Conservation (phyloP, 2,113 vertebrate species). For the Pterocles burchelli region DNA sequence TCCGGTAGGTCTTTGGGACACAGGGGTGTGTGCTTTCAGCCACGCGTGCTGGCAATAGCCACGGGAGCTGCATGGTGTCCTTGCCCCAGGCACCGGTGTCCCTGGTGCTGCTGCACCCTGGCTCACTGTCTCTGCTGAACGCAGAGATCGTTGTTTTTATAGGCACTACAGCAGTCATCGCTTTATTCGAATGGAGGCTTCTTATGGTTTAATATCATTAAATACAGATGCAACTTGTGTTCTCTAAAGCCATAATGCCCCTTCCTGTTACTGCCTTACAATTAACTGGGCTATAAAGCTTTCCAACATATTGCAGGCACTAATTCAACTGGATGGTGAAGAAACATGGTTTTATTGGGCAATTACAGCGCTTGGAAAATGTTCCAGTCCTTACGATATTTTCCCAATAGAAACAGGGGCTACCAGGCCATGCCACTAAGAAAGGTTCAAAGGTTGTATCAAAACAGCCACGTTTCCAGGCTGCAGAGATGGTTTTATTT, state of each 20-base stretch:
- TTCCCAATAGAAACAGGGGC: neutral
- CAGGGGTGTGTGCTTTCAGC: neutral
- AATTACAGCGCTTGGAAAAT: slow-evolving; percentile 36
- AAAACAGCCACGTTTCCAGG: rapidly evolving
- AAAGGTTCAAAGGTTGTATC: neutral
- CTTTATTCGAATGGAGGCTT: neutral
- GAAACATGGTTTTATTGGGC: slow-evolving; percentile 56
- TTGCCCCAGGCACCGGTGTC: neutral
- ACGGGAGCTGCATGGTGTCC: neutral
- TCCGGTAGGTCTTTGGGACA: rapidly evolving
- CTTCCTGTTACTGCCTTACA: slow-evolving; percentile 59
- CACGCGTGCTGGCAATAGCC: rapidly evolving
- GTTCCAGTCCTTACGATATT: neutral
- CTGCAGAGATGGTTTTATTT: neutral
- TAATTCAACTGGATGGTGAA: slow-evolving; percentile 60
- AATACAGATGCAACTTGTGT: slow-evolving; percentile 63
- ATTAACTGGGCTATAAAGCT: slow-evolving; percentile 67
- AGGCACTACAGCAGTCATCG: neutral
- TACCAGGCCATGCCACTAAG: neutral
- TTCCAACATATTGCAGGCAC: slow-evolving; percentile 64
- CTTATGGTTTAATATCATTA: slow-evolving; percentile 51
- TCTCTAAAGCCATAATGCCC: slow-evolving; percentile 46
- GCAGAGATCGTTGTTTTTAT: neutral
- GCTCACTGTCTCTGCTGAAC: neutral
- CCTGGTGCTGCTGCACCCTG: neutral